phyloP scores from a whole-genome alignment of 2,888 invertebrate genomes.

The Galerucella pusilla region DNA sequence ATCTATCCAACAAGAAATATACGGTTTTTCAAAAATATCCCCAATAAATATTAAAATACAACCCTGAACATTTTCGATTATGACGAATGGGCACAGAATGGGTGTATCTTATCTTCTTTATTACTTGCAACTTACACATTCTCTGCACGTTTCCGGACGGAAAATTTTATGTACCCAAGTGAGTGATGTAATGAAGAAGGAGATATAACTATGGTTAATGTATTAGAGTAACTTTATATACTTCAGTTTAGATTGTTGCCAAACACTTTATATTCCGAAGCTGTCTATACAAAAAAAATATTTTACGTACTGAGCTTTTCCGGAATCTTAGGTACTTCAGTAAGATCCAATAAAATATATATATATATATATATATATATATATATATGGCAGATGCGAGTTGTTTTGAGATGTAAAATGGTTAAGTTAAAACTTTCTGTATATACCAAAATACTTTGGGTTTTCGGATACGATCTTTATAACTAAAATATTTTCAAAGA shows the following conservation, averaged over 20 bases:
- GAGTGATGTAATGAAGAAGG: constrained; percentile 12
- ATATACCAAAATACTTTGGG: too few relatives aligned
- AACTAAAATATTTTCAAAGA: too few relatives aligned
- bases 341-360: too few relatives aligned
- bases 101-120: constrained; percentile 16
- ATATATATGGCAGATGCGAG: too few relatives aligned
- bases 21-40: too few relatives aligned
- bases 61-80: not conserved
- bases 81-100: constrained; percentile 21
- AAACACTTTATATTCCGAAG: not conserved
- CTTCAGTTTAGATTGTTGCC: not conserved
- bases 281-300: too few relatives aligned
- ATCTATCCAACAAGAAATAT: not conserved
- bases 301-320: too few relatives aligned
- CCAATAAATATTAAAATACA: not conserved
- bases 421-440: too few relatives aligned
- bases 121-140: constrained; percentile 20
- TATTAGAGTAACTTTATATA: not conserved
- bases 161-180: constrained; percentile 25
- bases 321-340: too few relatives aligned
- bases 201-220: not conserved
- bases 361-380: too few relatives aligned
- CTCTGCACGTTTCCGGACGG: constrained; percentile 19
- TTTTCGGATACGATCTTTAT: too few relatives aligned
- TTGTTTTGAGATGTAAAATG: too few relatives aligned